These are phyloP conservation scores for Melieria crassipennis DNA, from an alignment of 2,888 invertebrate genomes.

Conservation along the genomic window DNA sequence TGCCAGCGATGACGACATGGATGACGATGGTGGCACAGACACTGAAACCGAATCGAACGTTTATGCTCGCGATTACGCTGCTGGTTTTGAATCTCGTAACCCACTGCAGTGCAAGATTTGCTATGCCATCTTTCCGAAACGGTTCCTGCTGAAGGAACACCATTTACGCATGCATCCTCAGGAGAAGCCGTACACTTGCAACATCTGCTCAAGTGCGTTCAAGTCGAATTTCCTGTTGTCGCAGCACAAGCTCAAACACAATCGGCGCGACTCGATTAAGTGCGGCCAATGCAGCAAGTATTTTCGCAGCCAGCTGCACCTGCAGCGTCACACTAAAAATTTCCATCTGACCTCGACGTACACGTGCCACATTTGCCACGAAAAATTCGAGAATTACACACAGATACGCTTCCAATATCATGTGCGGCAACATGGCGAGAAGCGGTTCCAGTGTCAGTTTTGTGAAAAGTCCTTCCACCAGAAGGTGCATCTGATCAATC, in stretches of 20 bases:
- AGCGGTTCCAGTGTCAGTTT: conserved; percentile 48
- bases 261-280: conserved; percentile 43
- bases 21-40: conserved; percentile 2
- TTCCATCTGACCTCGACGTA: conserved; percentile 49
- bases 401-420: conserved; percentile 50
- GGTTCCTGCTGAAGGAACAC: conserved; percentile 43
- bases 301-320: conserved; percentile 47
- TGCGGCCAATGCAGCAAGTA: conserved; percentile 48
- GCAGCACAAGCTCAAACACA: conserved; percentile 46
- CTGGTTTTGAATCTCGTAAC: conserved; percentile 6
- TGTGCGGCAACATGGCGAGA: conserved; percentile 48
- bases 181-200: conserved; percentile 44
- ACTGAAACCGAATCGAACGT: neutral
- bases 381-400: conserved; percentile 48
- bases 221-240: conserved; percentile 43
- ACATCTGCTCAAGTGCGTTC: conserved; percentile 44
- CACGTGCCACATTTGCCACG: conserved; percentile 48
- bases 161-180: conserved; percentile 42
- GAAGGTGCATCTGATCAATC: conserved; percentile 49
- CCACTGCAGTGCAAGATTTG: conserved; percentile 44
- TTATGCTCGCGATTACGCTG: no score
- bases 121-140: conserved; percentile 38
- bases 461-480: conserved; percentile 51
- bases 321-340: conserved; percentile 46
- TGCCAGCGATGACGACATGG: conserved; percentile 31